phyloP scores from a whole-genome alignment of 2,888 invertebrate genomes.

The Eristalis pertinax region DNA sequence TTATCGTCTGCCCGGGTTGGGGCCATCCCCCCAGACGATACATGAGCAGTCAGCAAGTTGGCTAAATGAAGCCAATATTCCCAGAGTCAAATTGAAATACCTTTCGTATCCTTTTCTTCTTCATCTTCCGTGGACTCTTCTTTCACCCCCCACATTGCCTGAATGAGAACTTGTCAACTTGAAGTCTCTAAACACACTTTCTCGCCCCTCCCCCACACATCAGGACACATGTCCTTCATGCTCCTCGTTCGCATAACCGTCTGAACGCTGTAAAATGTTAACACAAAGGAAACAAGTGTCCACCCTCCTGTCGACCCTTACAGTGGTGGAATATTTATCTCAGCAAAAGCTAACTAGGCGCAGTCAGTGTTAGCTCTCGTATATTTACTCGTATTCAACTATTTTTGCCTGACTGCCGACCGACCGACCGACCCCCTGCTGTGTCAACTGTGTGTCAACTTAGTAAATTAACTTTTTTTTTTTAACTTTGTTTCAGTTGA shows the following conservation, averaged over 20 bases:
- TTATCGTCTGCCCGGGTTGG: not conserved
- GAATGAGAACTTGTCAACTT: conserved; percentile 20
- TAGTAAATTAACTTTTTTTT: conserved; percentile 50
- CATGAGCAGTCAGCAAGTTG: not conserved
- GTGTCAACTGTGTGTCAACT: conserved; percentile 37
- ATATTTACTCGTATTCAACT: conserved; percentile 28
- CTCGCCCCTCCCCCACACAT: not conserved
- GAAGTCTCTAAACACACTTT: conserved; percentile 13
- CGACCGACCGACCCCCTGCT: not conserved
- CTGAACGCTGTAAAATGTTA: conserved; percentile 29
- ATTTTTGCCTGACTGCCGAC: not conserved
- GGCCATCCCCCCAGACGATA: not conserved
- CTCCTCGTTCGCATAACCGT: conserved; percentile 25
- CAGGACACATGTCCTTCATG: conserved; percentile 26
- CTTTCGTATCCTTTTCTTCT: not conserved
- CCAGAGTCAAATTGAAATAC: not conserved
- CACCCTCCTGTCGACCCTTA: not conserved
- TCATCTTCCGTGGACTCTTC: not conserved
- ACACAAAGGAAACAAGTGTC: conserved; percentile 14
- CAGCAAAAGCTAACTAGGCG: conserved; percentile 51
- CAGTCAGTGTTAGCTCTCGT: conserved; percentile 6
- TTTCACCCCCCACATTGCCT: not conserved
- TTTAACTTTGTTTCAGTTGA: not conserved
- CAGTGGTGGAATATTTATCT: conserved; percentile 40
- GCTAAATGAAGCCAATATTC: not conserved